These are phyloP conservation scores for Chaetogeoica ovagalla DNA, from an alignment of 2,888 invertebrate genomes.

Conservation along the genomic window DNA sequence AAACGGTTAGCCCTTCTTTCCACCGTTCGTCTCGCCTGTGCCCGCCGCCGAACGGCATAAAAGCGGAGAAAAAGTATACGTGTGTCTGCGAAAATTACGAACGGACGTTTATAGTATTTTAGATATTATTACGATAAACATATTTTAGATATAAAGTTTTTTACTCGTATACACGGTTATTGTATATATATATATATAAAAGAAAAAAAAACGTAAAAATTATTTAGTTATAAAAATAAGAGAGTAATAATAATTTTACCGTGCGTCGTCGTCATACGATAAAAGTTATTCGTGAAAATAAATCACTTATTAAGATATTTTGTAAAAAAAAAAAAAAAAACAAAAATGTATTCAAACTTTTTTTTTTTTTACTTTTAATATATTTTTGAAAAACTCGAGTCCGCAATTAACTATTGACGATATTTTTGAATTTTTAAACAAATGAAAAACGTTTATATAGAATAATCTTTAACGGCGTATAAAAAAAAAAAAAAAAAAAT, in stretches of 20 bases:
- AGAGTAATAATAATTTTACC: background rate
- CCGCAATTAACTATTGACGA: background rate
- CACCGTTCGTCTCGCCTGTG: too few relatives aligned
- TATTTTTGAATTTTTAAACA: too few relatives aligned
- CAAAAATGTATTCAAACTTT: background rate
- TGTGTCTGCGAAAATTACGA: slow-evolving; percentile 16
- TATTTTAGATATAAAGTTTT: background rate
- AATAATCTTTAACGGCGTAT: too few relatives aligned
- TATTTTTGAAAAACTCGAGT: background rate
- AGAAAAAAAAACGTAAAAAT: too few relatives aligned
- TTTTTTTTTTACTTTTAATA: background rate
- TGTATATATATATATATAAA: too few relatives aligned
- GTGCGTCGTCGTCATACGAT: too few relatives aligned
- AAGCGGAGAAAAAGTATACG: slow-evolving; percentile 1
- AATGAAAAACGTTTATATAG: too few relatives aligned
- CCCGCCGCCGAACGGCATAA: background rate
- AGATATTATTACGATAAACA: slow-evolving; percentile 2
- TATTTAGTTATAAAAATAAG: too few relatives aligned
- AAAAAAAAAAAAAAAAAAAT: too few relatives aligned
- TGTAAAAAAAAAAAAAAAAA: background rate
- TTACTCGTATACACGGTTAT: too few relatives aligned
- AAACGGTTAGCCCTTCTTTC: background rate
- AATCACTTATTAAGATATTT: background rate
- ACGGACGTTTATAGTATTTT: background rate
- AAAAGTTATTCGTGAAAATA: background rate